Percentiles rank a stretch among this genome's conserved stretches.
Evolutionary conservation across 2,888 invertebrate species (phyloP).

Genomic region (Drosophila algonquin): DNA sequence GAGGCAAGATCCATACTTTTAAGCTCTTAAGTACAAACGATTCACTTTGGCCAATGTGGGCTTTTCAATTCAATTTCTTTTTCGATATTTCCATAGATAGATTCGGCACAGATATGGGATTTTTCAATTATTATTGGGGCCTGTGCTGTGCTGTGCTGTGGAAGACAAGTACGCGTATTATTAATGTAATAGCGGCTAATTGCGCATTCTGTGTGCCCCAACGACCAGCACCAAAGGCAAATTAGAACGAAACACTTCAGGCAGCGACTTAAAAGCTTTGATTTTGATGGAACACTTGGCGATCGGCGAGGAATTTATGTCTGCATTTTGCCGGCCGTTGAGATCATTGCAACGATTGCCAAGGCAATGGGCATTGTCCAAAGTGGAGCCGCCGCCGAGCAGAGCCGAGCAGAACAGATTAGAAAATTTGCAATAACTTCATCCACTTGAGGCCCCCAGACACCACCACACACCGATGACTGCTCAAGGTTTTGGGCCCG

Average conservation of each 20-base stretch:
- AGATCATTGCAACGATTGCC: constrained; percentile 58
- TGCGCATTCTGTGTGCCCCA: constrained; percentile 58
- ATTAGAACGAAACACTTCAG: constrained; percentile 73
- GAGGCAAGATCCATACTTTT: constrained; percentile 43
- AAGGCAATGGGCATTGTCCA: constrained; percentile 30
- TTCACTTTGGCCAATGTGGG: constrained; percentile 74
- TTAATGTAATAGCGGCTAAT: constrained; percentile 78
- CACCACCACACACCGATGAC: neutral
- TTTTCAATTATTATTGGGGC: constrained; percentile 42
- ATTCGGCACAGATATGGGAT: constrained; percentile 28
- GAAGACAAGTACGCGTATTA: constrained; percentile 72
- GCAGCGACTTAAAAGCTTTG: constrained; percentile 72
- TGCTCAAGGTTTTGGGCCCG: constrained; percentile 32
- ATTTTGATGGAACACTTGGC: constrained; percentile 76
- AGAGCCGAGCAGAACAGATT: constrained; percentile 35
- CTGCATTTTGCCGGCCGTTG: constrained; percentile 61
- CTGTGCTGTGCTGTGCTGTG: constrained; percentile 17
- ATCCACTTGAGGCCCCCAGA: constrained; percentile 58
- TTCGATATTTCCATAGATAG: constrained; percentile 36
- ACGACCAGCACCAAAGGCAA: constrained; percentile 55
- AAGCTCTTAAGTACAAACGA: constrained; percentile 74
- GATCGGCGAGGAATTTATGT: constrained; percentile 47
- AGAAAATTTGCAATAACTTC: constrained; percentile 48
- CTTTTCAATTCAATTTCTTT: constrained; percentile 65
- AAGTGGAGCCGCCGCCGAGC: constrained; percentile 34